These are phyloP conservation scores for Ispidina lecontei DNA, from an alignment of 2,797 vertebrate genomes.

Conservation along the genomic window DNA sequence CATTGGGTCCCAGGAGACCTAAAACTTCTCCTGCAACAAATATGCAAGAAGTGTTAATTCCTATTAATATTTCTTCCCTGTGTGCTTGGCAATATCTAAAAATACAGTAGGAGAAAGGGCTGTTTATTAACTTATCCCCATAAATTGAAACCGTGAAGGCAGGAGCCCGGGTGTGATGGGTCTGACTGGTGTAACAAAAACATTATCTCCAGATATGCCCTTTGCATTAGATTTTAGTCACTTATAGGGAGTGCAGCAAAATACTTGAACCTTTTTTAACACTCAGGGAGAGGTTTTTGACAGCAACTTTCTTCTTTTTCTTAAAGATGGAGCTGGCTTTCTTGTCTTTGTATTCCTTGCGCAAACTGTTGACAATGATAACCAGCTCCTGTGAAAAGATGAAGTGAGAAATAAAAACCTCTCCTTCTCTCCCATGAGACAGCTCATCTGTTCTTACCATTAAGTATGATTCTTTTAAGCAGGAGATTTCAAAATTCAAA, in stretches of 20 bases:
- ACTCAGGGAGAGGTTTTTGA: slow-evolving; percentile 89
- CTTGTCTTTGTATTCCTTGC: slow-evolving; percentile 84
- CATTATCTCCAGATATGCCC: neutral
- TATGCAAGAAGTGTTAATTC: neutral
- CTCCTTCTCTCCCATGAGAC: neutral
- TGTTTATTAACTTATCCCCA: neutral
- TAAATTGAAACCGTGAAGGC: neutral
- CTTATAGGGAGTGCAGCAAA: neutral
- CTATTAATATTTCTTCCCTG: neutral
- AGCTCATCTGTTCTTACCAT: neutral
- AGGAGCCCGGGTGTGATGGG: fast-evolving
- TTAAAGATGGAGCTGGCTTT: slow-evolving; percentile 80
- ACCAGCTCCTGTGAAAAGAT: slow-evolving; percentile 79
- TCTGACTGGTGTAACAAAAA: neutral
- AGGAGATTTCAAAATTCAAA: neutral
- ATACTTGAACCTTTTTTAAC: slow-evolving; percentile 88
- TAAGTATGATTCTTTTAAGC: neutral
- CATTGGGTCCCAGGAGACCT: slow-evolving; percentile 90
- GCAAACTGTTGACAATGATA: slow-evolving; percentile 84
- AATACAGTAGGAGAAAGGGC: neutral
- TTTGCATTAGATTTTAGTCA: neutral
- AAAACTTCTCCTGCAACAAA: slow-evolving; percentile 89
- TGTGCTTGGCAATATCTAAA: neutral
- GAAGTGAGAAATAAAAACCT: neutral
- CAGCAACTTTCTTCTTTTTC: slow-evolving; percentile 82